Evolutionary conservation across 2,113 vertebrate species (phyloP).

Genomic region (Hippocampus zosterae): DNA sequence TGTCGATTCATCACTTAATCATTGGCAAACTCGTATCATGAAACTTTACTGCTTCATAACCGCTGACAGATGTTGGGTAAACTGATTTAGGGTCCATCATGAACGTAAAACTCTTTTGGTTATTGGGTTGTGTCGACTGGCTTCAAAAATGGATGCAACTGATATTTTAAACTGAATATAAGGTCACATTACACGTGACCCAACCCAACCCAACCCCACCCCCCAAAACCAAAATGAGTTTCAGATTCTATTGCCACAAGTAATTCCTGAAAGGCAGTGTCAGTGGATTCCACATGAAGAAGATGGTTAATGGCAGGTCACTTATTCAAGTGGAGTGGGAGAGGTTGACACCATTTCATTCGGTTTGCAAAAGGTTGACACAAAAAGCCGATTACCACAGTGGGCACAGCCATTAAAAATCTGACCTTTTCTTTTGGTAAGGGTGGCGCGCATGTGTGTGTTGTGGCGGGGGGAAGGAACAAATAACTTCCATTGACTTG

Average conservation of each 20-base stretch:
- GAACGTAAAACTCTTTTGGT: no score
- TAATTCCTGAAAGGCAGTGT: slow-evolving; percentile 34
- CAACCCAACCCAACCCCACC: no score
- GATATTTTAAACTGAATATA: background rate
- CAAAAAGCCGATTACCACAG: slow-evolving; percentile 64
- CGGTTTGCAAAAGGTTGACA: slow-evolving; percentile 53
- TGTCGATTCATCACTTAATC: background rate
- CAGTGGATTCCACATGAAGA: slow-evolving; percentile 47
- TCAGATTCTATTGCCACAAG: background rate
- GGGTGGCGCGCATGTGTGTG: slow-evolving; percentile 21
- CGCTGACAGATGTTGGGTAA: background rate
- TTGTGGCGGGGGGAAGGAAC: slow-evolving; percentile 25
- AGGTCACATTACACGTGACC: background rate
- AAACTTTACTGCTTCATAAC: background rate
- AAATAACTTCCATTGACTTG: slow-evolving; percentile 48
- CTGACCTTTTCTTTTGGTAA: slow-evolving; percentile 65
- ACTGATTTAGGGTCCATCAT: no score
- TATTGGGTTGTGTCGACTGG: no score
- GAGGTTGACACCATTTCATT: slow-evolving; percentile 65
- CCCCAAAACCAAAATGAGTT: no score
- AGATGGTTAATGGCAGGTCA: slow-evolving; percentile 53
- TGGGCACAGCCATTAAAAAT: slow-evolving; percentile 63
- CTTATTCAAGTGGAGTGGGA: slow-evolving; percentile 55
- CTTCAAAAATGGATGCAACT: background rate
- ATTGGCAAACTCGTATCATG: background rate